Base-by-base conservation (phyloP, 2,113 vertebrate genomes). In the Bubo blakistoni region DNA sequence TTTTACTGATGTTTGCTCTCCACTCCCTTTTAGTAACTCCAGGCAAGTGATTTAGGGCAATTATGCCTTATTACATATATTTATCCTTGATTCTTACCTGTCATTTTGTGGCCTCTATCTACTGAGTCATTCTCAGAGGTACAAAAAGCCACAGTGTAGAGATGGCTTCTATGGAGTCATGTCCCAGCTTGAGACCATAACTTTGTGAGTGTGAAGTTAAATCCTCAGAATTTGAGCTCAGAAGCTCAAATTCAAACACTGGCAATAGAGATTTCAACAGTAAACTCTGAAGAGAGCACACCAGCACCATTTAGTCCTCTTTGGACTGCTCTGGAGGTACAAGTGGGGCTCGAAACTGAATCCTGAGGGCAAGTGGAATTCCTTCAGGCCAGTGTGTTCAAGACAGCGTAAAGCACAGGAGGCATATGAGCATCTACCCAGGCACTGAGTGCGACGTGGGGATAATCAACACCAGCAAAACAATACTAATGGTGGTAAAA, bases 41-140 rank as follows among this genome's bases (percentile, higher is more conserved):
- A 93, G 92, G 81, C 66, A 76, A 92, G 88, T 90, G 81, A 88
- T 91, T 94, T 80, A 82, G 49, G 66, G 62, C 66, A 91, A 79
- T 96, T 96, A 85, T 1, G 1, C 44, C 86, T 95, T 94, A 93
- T 89, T 90, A 72, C 36, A 79, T 38, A 17, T 38, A 59, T 96
- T 77, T 94, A 79, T 88, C 52, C 55, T 90, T 8, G 22, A 46
- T 79, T 69, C 36, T 69, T 62, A 52, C 52, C 73, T 82, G 90
- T 76, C 66, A 46, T 80, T 72, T 72, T 79, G 36, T 71, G 84
- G 40, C 13, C 66, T 91, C 49, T 77, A 7, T 44, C 70, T 78
- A 34, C 27, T 72, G 58, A 87, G 40, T 91, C 87, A 79, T 79
- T 72, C 86, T 88, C 65, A 32, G 49, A 82, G 65, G 58, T 72